These are phyloP conservation scores for Carduelis carduelis DNA, from an alignment of 2,797 vertebrate species.

Conservation along the genomic window DNA sequence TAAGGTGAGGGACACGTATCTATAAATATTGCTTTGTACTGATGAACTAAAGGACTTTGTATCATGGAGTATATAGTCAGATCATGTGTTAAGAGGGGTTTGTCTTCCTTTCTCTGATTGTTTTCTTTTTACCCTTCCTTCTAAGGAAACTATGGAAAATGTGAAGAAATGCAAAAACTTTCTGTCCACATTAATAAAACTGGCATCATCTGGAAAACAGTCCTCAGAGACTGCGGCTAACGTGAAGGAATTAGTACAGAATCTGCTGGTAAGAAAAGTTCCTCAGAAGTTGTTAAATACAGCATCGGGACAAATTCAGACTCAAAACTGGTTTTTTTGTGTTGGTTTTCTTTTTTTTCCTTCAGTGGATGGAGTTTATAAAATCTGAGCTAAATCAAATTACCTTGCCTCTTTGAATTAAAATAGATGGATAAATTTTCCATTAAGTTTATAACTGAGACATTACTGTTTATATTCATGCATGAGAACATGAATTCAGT, in stretches of 20 bases:
- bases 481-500: neutral
- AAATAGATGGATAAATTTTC: neutral
- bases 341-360: neutral
- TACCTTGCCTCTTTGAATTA: neutral
- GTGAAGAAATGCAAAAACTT: constrained; percentile 99
- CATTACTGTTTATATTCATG: neutral
- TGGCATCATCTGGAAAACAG: constrained; percentile 94
- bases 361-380: neutral
- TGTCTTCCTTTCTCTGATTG: neutral
- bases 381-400: neutral
- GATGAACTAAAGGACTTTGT: neutral
- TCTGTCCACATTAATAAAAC: constrained; percentile 95
- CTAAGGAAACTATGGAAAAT: constrained; percentile 97
- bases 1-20: neutral
- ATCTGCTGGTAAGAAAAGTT: constrained; percentile 87
- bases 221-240: constrained; percentile 92
- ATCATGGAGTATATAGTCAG: rapidly evolving
- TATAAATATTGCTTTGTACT: neutral
- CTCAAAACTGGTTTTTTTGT: neutral
- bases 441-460: neutral
- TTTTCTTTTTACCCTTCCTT: neutral
- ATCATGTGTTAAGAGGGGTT: neutral
- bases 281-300: neutral
- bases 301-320: neutral
- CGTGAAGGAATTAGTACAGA: constrained; percentile 93